Evolutionary conservation across 1,140 invertebrate species (phyloP), one percentile per base, ranked within the genome.

Genomic region (Druon quercuslanigerum): DNA sequence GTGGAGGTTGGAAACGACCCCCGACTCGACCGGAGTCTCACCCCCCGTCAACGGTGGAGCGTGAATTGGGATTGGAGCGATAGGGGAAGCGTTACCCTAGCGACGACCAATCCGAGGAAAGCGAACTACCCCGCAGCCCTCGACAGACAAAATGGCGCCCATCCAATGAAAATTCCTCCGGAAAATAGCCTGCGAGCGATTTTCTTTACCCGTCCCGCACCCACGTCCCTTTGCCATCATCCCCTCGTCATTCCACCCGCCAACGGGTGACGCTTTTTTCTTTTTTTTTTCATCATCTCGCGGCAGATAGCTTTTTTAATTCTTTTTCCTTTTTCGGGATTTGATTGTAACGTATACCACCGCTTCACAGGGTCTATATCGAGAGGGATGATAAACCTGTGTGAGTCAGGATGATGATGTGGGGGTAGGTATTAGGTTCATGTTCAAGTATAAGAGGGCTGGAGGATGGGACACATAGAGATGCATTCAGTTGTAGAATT

Each of bases 161-260:
- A 80, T 83, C 90, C 90, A 91, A 91, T 91, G 86, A 87, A 90
- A 91, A 91, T 90, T 89, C 86, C 87, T 87, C 85, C 82, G 85
- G 87, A 91, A 90, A 91, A 90, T 90, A 90, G 84, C 88, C 87
- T 87, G 86, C 89, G 83, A 89, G 89, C 87, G 87, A 90, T 90
- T 90, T 89, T 90, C 85, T 90, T 89, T 83, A 83, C 82, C 82
- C 54, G 74, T 73, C 76, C 25, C 46, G 56, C 60, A 33, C 56
- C 71, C 51, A 17, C 73, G 54, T 33, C 25, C 72, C 70, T 78
- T 79, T 52, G 20, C 56, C 57, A 25, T 79, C 72, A 19, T 33
- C 33, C 54, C 57, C 33, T 75, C 50, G 40, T 56, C 50, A 46
- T 74, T 66, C 33, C 46, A 46, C 50, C 60, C 60, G 50, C 74